These are phyloP conservation scores for Amphipyra tragopoginis DNA, from an alignment of 2,888 invertebrate species.

Conservation along the genomic window DNA sequence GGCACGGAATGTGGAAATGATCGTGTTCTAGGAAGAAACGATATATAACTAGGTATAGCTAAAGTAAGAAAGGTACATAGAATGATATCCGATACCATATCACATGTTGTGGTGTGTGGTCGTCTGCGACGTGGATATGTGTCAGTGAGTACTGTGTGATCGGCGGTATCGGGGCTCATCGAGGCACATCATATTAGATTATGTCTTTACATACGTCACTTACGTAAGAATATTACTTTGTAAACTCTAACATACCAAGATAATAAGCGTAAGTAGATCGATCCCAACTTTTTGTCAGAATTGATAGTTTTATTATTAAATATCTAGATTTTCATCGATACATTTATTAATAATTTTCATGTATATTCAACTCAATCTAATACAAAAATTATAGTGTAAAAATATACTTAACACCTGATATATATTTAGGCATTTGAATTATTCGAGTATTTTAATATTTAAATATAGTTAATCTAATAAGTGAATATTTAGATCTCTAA, in stretches of 20 bases:
- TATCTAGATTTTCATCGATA: slow-evolving; percentile 67
- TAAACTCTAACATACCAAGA: slow-evolving; percentile 85
- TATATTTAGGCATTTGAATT: slow-evolving; percentile 71
- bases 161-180: slow-evolving; percentile 74
- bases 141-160: slow-evolving; percentile 17
- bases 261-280: slow-evolving; percentile 88
- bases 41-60: slow-evolving; percentile 68
- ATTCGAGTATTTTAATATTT: slow-evolving; percentile 67
- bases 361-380: slow-evolving; percentile 67
- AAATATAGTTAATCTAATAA: slow-evolving; percentile 65
- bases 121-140: slow-evolving; percentile 36
- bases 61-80: slow-evolving; percentile 72
- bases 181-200: slow-evolving; percentile 85
- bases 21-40: slow-evolving; percentile 77
- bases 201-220: slow-evolving; percentile 78
- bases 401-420: slow-evolving; percentile 76
- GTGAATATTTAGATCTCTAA: slow-evolving; percentile 70
- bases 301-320: slow-evolving; percentile 63
- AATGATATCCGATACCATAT: slow-evolving; percentile 79
- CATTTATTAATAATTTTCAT: slow-evolving; percentile 67
- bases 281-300: slow-evolving; percentile 74
- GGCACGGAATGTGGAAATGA: slow-evolving; percentile 69
- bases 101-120: slow-evolving; percentile 56
- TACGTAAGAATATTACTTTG: slow-evolving; percentile 81
- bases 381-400: slow-evolving; percentile 77